phyloP scores from a whole-genome alignment of 2,888 invertebrate species.

The Hirtodrosophila trivittata region DNA sequence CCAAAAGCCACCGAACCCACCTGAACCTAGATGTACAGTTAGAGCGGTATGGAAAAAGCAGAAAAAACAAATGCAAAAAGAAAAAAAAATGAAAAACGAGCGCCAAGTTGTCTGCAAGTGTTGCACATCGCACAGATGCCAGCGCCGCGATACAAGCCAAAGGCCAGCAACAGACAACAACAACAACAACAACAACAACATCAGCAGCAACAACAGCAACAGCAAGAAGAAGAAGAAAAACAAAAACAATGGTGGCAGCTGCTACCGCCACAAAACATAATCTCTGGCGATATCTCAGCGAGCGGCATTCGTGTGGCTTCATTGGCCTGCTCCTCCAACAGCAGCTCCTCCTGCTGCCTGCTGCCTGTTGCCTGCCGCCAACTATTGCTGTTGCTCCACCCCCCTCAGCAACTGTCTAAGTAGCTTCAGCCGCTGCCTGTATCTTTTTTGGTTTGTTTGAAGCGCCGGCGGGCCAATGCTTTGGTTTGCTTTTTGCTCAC shows the following conservation, averaged over 20 bases:
- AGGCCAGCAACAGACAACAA: slow-evolving; percentile 61
- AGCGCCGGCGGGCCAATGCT: slow-evolving; percentile 65
- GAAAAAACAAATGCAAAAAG: background rate
- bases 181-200: slow-evolving; percentile 12
- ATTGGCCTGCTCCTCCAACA: slow-evolving; percentile 44
- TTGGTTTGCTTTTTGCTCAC: slow-evolving; percentile 55
- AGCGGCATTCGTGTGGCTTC: slow-evolving; percentile 76
- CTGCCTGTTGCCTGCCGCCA: slow-evolving; percentile 23
- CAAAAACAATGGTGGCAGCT: slow-evolving; percentile 80
- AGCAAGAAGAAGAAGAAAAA: slow-evolving; percentile 30
- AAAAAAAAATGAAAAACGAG: slow-evolving; percentile 42
- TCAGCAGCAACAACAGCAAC: slow-evolving; percentile 22
- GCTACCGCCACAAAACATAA: slow-evolving; percentile 80
- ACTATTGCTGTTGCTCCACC: slow-evolving; percentile 14
- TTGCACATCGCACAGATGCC: slow-evolving; percentile 80
- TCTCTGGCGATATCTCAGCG: slow-evolving; percentile 74
- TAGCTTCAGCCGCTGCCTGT: slow-evolving; percentile 41
- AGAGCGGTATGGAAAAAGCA: slow-evolving; percentile 5
- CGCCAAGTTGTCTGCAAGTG: slow-evolving; percentile 79
- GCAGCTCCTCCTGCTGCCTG: slow-evolving; percentile 2
- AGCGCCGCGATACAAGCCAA: slow-evolving; percentile 77
- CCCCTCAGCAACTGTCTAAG: slow-evolving; percentile 48
- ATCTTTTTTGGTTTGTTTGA: slow-evolving; percentile 36
- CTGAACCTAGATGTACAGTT: slow-evolving; percentile 53
- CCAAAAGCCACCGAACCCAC: background rate